phyloP scores from a whole-genome alignment of 2,797 vertebrate species.

The Lutjanus argentimaculatus region DNA sequence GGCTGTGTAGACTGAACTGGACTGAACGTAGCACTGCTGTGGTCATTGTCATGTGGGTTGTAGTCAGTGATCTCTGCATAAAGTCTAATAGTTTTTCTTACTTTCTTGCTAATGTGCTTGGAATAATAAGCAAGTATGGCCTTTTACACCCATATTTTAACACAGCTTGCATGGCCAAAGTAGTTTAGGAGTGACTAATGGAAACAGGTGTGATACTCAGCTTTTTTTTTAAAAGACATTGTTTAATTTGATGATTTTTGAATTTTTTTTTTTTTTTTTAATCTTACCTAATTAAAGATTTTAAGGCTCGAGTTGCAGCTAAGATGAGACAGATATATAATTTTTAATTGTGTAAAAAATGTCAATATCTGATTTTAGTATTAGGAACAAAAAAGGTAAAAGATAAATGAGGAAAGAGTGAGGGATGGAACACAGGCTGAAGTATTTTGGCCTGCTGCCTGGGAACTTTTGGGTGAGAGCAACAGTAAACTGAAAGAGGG shows the following conservation, averaged over 20 bases:
- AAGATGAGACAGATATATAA: neutral
- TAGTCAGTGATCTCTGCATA: neutral
- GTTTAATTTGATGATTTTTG: neutral
- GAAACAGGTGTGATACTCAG: neutral
- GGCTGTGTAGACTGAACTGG: conserved; percentile 6
- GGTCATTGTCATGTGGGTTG: conserved; percentile 13
- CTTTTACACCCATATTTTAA: conserved; percentile 10
- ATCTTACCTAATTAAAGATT: neutral
- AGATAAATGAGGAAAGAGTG: neutral
- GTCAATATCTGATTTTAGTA: neutral
- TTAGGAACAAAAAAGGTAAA: neutral
- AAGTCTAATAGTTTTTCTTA: neutral
- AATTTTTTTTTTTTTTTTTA: neutral
- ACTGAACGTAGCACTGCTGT: conserved; percentile 12
- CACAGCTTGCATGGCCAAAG: neutral
- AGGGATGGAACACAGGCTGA: neutral
- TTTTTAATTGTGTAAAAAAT: conserved; percentile 11
- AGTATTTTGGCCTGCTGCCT: conserved; percentile 6
- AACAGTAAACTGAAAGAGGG: conserved; percentile 33
- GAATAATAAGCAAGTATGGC: neutral
- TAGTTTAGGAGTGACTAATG: neutral
- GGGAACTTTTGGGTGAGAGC: conserved; percentile 28
- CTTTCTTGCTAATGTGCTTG: neutral
- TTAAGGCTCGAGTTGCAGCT: neutral
- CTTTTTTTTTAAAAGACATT: neutral